phyloP scores from a whole-genome alignment of 1,140 invertebrate species.

The Mercenaria mercenaria region DNA sequence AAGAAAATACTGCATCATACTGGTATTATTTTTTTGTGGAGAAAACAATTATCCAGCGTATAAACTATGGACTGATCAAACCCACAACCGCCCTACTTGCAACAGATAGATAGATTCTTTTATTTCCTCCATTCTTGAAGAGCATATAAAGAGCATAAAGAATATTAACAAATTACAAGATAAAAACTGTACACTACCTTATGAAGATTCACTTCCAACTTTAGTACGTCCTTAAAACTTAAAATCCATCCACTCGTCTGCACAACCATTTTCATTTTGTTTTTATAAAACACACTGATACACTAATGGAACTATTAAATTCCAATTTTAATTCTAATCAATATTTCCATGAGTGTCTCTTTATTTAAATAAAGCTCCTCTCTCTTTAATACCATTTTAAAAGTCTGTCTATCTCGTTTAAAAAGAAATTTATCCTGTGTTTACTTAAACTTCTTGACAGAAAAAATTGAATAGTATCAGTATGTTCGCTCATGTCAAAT shows the following conservation, averaged over 20 bases:
- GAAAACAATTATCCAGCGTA: no score
- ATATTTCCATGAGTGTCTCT: neutral
- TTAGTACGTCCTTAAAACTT: conserved; percentile 30
- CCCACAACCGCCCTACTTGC: no score
- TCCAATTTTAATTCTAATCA: neutral
- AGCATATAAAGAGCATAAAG: no score
- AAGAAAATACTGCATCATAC: no score
- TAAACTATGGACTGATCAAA: no score
- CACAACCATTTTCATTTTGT: conserved; percentile 55
- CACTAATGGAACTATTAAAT: neutral
- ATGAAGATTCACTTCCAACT: conserved; percentile 34
- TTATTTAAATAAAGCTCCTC: neutral
- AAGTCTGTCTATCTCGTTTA: neutral
- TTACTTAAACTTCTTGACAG: neutral
- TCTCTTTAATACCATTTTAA: conserved; percentile 41
- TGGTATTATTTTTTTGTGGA: no score
- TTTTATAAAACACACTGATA: neutral
- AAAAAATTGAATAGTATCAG: neutral
- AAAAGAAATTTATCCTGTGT: neutral
- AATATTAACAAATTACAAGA: no score
- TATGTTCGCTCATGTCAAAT: neutral
- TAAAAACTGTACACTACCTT: conserved; percentile 50
- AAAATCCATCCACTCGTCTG: conserved; percentile 53
- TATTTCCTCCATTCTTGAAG: no score
- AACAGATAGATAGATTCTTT: no score